Evolutionary conservation across 2,888 invertebrate species (phyloP), one percentile per base, ranked within the genome.

Genomic region (Alentia gelatinosa): DNA sequence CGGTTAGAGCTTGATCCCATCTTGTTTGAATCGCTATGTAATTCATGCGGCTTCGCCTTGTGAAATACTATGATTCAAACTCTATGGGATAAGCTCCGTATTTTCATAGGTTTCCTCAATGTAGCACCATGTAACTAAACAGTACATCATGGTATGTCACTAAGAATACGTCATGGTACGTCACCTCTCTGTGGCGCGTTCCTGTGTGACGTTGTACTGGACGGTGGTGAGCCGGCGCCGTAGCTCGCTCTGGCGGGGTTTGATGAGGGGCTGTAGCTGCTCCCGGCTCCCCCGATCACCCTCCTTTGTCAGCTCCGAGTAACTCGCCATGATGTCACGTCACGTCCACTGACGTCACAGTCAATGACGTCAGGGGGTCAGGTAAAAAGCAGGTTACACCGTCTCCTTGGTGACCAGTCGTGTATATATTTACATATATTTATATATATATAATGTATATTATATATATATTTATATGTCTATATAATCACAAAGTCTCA

Each of bases 171-270:
- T n/a, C n/a, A n/a, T n/a, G n/a, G n/a, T n/a, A n/a, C 33, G 30
- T 93, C 95, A 97, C 97, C 98, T 97, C 96, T 99, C 99, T 19
- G 99, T 99, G 94, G 98, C 98, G 95, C 98, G 98, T 97, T 99
- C 98, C 96, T 99, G 99, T 42, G 99, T 99, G 95, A 99, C 98
- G 96, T 98, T 98, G 97, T 98, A 99, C 96, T 99, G 98, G 93
- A 98, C 95, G 42, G 98, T 98, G 91, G 98, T 98, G 95, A 99
- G 97, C 92, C 97, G 97, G 95, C 98, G 98, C 96, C 97, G 98
- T 94, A 99, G 97, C 93, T 98, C 97, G 94, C 98, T 98, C 96
- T 98, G 98, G 95, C 95, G 93, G 56, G 93, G 92, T 19, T 91
- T 91, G 68, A 95, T 93, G 0, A 94, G 93, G 89, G 94, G 89